These are phyloP conservation scores for Chlorodrepanis virens DNA, from an alignment of 2,113 vertebrate species.

Conservation along the genomic window DNA sequence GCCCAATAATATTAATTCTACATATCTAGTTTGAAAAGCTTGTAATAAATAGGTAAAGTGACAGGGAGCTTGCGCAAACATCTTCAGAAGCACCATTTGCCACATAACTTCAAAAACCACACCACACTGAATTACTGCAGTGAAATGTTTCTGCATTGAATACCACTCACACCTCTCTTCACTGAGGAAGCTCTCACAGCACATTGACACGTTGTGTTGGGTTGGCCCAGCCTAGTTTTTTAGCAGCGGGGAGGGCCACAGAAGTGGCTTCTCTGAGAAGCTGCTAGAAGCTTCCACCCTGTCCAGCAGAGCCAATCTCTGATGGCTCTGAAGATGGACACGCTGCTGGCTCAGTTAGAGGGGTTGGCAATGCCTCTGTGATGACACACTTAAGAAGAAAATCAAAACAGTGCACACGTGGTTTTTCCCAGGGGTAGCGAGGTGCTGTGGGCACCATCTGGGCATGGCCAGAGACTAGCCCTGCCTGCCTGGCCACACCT, in stretches of 20 bases:
- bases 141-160: background rate
- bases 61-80: background rate
- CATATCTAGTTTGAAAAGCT: background rate
- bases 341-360: background rate
- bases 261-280: no score
- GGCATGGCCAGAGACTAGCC: fast-evolving
- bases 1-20: background rate
- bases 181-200: background rate
- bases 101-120: background rate
- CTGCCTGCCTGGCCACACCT: background rate
- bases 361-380: background rate
- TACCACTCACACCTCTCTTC: background rate
- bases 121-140: background rate
- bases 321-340: background rate
- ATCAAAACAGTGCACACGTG: fast-evolving
- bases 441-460: fast-evolving
- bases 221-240: background rate
- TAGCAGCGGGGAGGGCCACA: background rate
- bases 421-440: fast-evolving
- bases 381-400: background rate
- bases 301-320: no score
- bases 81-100: background rate
- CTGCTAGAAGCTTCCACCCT: background rate
- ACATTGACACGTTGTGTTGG: fast-evolving
- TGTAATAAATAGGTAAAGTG: background rate